Conservation (phyloP, 2,888 invertebrate species). For the Bellardia bayeri region DNA sequence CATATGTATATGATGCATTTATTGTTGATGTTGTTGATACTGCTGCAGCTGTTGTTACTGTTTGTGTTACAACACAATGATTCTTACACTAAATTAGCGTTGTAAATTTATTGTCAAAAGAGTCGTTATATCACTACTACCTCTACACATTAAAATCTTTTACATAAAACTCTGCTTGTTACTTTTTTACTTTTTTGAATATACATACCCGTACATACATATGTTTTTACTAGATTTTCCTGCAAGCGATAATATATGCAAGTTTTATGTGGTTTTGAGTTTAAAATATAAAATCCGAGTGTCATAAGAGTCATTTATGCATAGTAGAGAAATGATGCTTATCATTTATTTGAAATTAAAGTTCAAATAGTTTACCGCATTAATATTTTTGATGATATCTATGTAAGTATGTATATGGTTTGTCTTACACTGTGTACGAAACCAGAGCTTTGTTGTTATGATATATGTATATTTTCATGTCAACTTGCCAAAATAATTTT, state of each 20-base stretch:
- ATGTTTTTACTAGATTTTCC: conserved; percentile 31
- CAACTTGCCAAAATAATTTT: too few relatives aligned
- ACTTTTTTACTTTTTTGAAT: neutral
- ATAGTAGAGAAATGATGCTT: neutral
- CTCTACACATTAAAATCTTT: conserved; percentile 68
- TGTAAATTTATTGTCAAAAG: conserved; percentile 80
- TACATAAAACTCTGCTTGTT: conserved; percentile 41
- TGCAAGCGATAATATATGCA: conserved; percentile 32
- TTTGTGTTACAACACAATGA: conserved; percentile 61
- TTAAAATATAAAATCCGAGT: conserved; percentile 27
- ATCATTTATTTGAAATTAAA: conserved; percentile 1
- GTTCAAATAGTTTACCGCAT: neutral
- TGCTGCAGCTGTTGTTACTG: conserved; percentile 52
- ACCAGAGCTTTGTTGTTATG: too few relatives aligned
- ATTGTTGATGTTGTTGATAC: conserved; percentile 45
- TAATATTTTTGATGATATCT: neutral
- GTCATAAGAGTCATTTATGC: conserved; percentile 29
- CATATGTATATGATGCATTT: neutral
- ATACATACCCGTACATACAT: too few relatives aligned
- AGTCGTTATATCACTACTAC: conserved; percentile 75
- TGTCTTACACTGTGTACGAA: too few relatives aligned
- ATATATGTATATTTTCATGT: too few relatives aligned
- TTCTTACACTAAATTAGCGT: conserved; percentile 81
- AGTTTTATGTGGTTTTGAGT: conserved; percentile 51
- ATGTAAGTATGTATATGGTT: too few relatives aligned